Percentiles rank a stretch among this genome's conserved stretches.
Evolutionary conservation across 2,113 vertebrate species (phyloP).

Genomic region (Dryoscopus gambensis): DNA sequence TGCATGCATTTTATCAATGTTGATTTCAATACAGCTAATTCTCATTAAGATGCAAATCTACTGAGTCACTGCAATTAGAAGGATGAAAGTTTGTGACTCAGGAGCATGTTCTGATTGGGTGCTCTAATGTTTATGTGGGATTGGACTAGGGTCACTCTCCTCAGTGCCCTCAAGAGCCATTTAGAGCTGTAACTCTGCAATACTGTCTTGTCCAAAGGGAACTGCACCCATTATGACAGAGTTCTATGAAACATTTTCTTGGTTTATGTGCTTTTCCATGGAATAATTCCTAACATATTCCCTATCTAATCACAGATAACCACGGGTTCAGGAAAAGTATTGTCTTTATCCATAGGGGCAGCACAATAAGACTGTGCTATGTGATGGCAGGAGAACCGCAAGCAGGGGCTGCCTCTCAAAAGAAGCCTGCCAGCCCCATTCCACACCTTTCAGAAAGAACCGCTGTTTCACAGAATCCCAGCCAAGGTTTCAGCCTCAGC

Average conservation of each 20-base stretch:
- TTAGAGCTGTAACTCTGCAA: background rate
- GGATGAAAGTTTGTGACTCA: background rate
- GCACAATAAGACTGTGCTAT: background rate
- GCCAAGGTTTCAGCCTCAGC: background rate
- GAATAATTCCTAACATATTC: background rate
- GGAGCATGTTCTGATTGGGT: background rate
- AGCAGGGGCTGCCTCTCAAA: background rate
- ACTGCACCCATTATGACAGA: background rate
- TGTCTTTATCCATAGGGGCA: background rate
- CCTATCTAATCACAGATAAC: background rate
- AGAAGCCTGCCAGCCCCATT: background rate
- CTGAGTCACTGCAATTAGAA: background rate
- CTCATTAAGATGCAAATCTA: background rate
- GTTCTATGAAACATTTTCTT: background rate
- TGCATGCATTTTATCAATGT: background rate
- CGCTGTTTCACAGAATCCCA: background rate
- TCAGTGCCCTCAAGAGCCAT: background rate
- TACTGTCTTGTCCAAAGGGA: background rate
- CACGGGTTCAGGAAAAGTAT: background rate
- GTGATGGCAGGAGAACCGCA: background rate
- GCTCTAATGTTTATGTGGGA: background rate
- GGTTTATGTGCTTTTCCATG: background rate
- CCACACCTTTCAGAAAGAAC: background rate
- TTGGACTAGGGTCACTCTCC: accelerated
- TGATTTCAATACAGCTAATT: background rate